Evolutionary conservation across 2,888 invertebrate species (phyloP), one percentile per base, ranked within the genome.

Genomic region (Trypoxylon attenuatum): DNA sequence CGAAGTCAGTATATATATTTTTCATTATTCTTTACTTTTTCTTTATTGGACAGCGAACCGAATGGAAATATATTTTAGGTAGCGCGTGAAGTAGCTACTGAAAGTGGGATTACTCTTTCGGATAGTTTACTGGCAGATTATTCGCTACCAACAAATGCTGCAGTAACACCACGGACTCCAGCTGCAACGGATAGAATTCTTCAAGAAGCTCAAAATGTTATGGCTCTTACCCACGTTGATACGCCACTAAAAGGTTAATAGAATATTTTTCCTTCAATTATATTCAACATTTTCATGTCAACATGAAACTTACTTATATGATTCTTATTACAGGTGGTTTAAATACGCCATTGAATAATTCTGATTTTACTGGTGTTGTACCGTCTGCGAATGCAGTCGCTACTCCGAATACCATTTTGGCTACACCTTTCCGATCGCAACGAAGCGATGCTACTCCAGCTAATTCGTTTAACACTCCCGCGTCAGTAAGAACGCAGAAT

Each of bases 141-240:
- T 88, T 94, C 94, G 5, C 85, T 91, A 21, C 91, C 94, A 3
- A 92, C 92, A 1, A 90, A 91, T 50, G 84, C 88, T 25, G 89
- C 91, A 8, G 91, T 91, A 22, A 93, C 93, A 16, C 96, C 97
- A 1, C 90, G 97, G 60, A 98, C 98, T 0, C 97, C 97, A 1
- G 93, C 94, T 1, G 92, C 92, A 2, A 94, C 94, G 8, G 97
- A 98, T 87, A 89, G 92, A 74, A 92, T 94, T 69, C 90, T 95
- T 65, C 93, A 98, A 91, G 99, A 99, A 88, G 99, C 99, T 0
- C 98, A 99, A 87, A 99, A 99, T 85, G 95, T 99, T 83, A 97
- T 99, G 96, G 98, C 99, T 0, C 89, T 99, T 16, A 96, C 97
- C 0, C 98, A 99, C 86, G 97, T 98, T 1, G 99, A 99, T 83